Evolutionary conservation across 2,797 vertebrate species (phyloP).

Genomic region (Cirrhinus mrigala): DNA sequence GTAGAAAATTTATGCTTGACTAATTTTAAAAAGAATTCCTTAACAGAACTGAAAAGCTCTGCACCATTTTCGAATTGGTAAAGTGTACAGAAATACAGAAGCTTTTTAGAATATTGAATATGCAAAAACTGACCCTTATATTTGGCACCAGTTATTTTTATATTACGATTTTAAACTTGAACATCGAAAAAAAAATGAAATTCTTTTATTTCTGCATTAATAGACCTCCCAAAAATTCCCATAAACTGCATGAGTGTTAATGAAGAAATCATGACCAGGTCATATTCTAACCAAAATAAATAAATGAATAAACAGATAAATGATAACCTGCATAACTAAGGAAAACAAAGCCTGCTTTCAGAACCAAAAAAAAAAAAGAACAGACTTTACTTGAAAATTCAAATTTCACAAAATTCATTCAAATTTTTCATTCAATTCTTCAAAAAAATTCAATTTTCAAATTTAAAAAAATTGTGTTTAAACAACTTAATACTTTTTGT

Average conservation of each 20-base stretch:
- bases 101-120: background rate
- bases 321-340: background rate
- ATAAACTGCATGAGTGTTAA: background rate
- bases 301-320: background rate
- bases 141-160: slow-evolving; percentile 46
- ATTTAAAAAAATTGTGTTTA: no score
- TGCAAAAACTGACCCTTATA: slow-evolving; percentile 24
- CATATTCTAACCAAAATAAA: background rate
- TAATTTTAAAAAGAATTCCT: slow-evolving; percentile 5
- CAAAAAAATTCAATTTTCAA: no score
- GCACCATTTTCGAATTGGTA: background rate
- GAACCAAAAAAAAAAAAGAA: no score
- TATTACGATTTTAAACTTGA: background rate
- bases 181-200: background rate
- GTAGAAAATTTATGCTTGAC: background rate
- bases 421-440: no score
- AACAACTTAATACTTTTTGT: no score
- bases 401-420: no score
- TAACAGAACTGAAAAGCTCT: slow-evolving; percentile 31
- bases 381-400: background rate
- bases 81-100: slow-evolving; percentile 13
- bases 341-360: background rate
- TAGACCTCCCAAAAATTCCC: background rate
- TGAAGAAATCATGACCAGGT: background rate
- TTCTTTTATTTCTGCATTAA: background rate